These are phyloP conservation scores for Erpornis zantholeuca DNA, from an alignment of 2,113 vertebrate species.

Conservation along the genomic window DNA sequence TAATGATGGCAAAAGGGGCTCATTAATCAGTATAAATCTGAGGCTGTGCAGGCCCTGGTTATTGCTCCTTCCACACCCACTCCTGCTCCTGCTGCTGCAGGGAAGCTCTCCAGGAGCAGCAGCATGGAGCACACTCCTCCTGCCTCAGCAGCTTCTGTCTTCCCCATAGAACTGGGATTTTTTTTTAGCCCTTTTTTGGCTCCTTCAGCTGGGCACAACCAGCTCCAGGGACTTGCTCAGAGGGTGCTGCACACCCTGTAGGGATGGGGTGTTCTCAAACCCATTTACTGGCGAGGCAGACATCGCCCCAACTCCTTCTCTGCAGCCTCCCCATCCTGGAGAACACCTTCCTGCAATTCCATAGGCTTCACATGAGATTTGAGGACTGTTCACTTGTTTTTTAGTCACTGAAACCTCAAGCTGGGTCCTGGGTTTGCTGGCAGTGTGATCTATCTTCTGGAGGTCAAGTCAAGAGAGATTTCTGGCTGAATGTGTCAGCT, in stretches of 20 bases:
- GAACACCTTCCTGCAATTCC: too few relatives aligned
- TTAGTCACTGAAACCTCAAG: neutral
- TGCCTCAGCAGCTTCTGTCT: neutral
- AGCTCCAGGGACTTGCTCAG: neutral
- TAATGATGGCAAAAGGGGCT: neutral
- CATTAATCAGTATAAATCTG: neutral
- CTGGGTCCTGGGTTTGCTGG: neutral
- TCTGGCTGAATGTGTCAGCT: neutral
- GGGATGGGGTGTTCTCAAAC: neutral
- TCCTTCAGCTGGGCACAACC: neutral
- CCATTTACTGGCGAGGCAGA: neutral
- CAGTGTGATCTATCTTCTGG: accelerated
- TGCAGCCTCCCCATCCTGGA: neutral
- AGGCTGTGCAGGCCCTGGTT: neutral
- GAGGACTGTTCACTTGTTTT: neutral
- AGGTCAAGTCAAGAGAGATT: neutral
- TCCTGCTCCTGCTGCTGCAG: neutral
- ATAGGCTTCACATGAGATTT: neutral
- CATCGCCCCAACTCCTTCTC: neutral
- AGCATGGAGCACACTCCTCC: accelerated
- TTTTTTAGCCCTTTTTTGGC: neutral
- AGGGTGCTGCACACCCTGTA: neutral
- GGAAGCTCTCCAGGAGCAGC: neutral
- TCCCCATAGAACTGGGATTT: neutral
- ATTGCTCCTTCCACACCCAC: neutral